Evolutionary conservation across 2,888 invertebrate species (phyloP), one percentile per base, ranked within the genome.

Genomic region (Bombylius discolor): DNA sequence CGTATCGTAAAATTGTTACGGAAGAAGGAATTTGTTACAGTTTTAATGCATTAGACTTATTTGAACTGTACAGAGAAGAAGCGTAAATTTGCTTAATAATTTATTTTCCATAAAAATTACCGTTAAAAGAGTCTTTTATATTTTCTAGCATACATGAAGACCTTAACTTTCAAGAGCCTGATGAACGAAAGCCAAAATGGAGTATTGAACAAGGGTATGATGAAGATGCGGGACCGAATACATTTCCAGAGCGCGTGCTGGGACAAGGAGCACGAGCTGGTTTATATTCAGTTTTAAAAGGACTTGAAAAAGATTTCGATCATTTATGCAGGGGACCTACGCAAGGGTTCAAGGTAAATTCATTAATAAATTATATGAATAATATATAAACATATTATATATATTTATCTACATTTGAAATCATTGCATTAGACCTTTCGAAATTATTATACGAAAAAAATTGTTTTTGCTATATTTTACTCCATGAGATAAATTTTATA

Each of bases 11-110:
- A 4, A 78, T 82, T 53, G 62, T 85, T 49, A 85, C 85, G 0
- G 85, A 85, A 62, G 85, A 85, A 67, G 86, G 86, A 0, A 72
- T 83, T 7, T 86, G 86, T 64, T 84, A 81, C 60, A 82, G 84
- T 4, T 85, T 85, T 63, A 86, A 86, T 63, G 80, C 81, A 50
- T 67, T 85, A 54, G 77, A 78, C 49, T 78, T 65, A 58, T 64
- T 68, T 0, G 64, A 63, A 4, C 70, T 71, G 49, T 70, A 64
- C 51, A 67, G 64, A 0, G 62, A 66, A 0, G 71, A 70, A 50
- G 54, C 51, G 57, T 57, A 52, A 14, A 4, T 23, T 23, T 23
- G 23, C 23, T 23, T 23, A 23, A 23, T 23, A 23, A 23, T 23
- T 23, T 23, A 2, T 23, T 23, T 23, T 3, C 23, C 23, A 23